A percentile compares a stretch with the other conserved stretches of the same genome.
phyloP scores from a whole-genome alignment of 2,888 invertebrate genomes.

The Thysanoteuthis rhombus region DNA sequence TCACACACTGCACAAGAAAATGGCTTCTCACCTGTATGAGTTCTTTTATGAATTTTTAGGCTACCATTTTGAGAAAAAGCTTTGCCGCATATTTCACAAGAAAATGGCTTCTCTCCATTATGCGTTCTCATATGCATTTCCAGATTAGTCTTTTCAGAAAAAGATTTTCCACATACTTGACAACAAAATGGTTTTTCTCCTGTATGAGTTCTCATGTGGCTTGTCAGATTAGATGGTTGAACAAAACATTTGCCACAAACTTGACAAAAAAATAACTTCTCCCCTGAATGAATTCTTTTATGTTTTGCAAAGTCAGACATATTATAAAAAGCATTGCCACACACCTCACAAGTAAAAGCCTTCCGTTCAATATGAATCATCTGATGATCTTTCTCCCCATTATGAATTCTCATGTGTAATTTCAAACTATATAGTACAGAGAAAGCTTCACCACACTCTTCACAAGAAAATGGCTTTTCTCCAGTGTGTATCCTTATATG shows the following conservation, averaged over 20 bases:
- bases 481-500: no score
- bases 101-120: neutral
- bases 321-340: constrained; percentile 33
- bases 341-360: no score
- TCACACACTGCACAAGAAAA: neutral
- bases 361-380: no score
- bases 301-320: constrained; percentile 37
- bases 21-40: neutral
- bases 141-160: neutral
- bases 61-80: neutral
- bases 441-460: no score
- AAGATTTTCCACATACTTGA: neutral
- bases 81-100: neutral
- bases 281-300: constrained; percentile 34
- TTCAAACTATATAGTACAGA: no score
- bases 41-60: neutral
- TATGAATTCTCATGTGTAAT: no score
- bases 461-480: no score
- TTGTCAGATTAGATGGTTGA: neutral
- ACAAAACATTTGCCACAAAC: neutral
- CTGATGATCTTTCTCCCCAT: no score
- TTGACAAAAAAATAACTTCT: constrained; percentile 30
- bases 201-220: neutral
- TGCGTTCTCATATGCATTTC: neutral
- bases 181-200: neutral